Evolutionary conservation across 2,113 vertebrate genomes (phyloP).

Genomic region (Gavia stellata): DNA sequence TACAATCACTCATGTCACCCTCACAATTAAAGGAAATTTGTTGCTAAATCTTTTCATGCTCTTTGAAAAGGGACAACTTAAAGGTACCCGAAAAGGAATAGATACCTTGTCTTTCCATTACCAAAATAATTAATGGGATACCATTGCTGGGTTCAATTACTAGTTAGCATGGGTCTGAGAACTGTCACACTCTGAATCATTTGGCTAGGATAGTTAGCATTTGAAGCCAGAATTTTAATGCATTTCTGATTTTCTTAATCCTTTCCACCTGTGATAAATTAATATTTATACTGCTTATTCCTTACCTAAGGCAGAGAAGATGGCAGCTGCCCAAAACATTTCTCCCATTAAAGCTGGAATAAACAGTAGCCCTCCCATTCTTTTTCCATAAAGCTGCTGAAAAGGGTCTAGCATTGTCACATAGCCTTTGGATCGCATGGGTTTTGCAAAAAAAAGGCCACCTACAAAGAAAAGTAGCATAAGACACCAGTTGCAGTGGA

Average conservation of each 20-base stretch:
- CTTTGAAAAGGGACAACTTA: neutral
- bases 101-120: neutral
- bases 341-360: constrained; percentile 96
- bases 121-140: neutral
- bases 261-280: neutral
- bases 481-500: neutral
- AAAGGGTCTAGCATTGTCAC: constrained; percentile 98
- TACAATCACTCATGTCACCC: neutral
- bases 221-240: neutral
- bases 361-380: constrained; percentile 95
- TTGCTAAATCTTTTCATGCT: neutral
- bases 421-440: constrained; percentile 93
- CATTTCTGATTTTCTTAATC: neutral
- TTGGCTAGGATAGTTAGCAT: neutral
- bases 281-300: neutral
- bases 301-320: constrained; percentile 94
- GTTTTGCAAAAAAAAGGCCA: constrained; percentile 96
- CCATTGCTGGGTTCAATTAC: neutral
- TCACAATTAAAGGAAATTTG: neutral
- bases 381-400: constrained; percentile 93
- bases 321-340: constrained; percentile 99
- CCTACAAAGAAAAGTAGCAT: constrained; percentile 69
- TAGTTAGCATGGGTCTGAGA: neutral
- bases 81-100: neutral
- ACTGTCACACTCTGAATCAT: neutral